phyloP scores from a whole-genome alignment of 2,797 vertebrate genomes.

The Hypotaenidia okinawae region DNA sequence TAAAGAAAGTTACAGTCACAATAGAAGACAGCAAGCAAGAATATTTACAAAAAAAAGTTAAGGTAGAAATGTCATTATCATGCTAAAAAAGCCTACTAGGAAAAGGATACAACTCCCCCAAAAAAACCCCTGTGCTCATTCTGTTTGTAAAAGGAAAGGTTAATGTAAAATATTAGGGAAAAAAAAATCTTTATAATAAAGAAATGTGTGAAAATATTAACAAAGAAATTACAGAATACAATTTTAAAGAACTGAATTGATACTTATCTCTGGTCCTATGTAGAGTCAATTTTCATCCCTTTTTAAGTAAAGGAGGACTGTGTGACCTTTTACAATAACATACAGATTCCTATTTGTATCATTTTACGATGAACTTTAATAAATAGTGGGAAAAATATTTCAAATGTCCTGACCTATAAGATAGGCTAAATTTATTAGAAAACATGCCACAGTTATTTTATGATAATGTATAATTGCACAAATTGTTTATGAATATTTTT shows the following conservation, averaged over 20 bases:
- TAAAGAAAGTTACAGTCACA: background rate
- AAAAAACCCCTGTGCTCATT: background rate
- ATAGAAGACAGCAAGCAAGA: background rate
- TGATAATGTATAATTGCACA: background rate
- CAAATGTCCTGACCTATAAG: background rate
- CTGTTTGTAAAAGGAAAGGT: background rate
- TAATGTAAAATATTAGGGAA: background rate
- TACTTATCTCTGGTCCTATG: background rate
- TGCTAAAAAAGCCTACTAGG: background rate
- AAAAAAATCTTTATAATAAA: background rate
- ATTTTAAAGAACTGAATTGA: background rate
- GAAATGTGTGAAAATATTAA: background rate
- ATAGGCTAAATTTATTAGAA: background rate
- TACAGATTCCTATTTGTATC: background rate
- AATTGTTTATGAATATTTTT: background rate
- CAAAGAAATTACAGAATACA: background rate
- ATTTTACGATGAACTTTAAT: background rate
- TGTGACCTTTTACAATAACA: background rate
- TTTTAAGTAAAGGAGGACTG: background rate
- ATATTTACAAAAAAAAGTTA: background rate
- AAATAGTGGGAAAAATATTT: background rate
- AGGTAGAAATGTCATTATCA: background rate
- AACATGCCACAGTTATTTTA: background rate
- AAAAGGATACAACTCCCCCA: background rate
- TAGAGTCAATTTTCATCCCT: background rate